Base-by-base conservation (phyloP, 2,888 invertebrate species). In the Hirudinaria manillensis region DNA sequence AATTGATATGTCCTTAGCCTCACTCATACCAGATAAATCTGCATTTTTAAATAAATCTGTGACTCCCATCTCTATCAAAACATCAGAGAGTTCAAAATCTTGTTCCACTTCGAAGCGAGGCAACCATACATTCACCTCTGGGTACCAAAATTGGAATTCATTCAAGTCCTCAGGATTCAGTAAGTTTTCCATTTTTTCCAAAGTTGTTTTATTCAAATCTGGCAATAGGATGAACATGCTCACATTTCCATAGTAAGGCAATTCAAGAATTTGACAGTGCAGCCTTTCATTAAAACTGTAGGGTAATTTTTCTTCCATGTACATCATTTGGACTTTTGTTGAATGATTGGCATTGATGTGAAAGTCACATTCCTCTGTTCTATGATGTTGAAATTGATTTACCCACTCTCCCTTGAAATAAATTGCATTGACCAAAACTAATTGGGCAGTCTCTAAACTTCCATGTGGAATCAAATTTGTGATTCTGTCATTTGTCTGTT, bases 361-460 rank as follows among this genome's bases (percentile, higher is more conserved):
- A 87, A 94, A 94, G 16, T 72, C 67, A 2, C 88, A 88, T 74
- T 86, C 87, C 0, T 89, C 86, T 0, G 93, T 93, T 3, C 80
- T 38, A 0, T 81, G 80, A 0, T 86, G 82, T 45, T 89, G 82
- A 81, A 94, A 94, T 76, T 81, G 78, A 16, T 78, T 76, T 66
- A 78, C 76, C 81, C 83, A 79, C 88, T 80, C 80, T 29, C 83
- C 86, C 78, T 85, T 77, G 75, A 78, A 78, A 77, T 86, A 86
- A 67, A 86, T 79, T 27, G 86, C 86, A 78, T 86, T 86, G 73
- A 86, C 81, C 21, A 86, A 78, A 21, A 86, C 27, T 13, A 1
- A 24, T 87, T 82, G 68, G 96, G 84, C 3, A 95, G 87, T 80
- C 87, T 80, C 89, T 89, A 77, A 96, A 94, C 83, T 90, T 92